Base-by-base conservation (phyloP, 2,888 invertebrate species). In the Dermolepida albohirtum region DNA sequence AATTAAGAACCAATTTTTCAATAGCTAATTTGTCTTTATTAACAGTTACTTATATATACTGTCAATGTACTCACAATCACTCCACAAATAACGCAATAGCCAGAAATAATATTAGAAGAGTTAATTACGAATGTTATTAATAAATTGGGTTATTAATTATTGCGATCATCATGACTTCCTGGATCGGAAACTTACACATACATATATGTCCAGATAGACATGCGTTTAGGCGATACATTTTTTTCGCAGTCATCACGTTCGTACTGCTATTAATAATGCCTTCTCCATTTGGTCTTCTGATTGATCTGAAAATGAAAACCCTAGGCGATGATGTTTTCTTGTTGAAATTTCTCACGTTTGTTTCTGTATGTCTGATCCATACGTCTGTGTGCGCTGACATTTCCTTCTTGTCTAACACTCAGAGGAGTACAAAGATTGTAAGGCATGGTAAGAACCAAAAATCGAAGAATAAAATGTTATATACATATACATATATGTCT, bases 341-440 rank as follows among this genome's bases (percentile, higher is more conserved):
- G 51, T 63, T 67, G 43, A 50, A 67, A 70, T 70, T 71, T 71
- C 71, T 71, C 71, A 70, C 71, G 70, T 71, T 41, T 71, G 63
- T 70, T 71, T 66, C 70, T 67, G 66, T 57, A 66, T 34, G 47
- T 62, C 59, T 39, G 59, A 62, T 62, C 34, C 47, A 47, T 47
- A 22, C 47, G 47, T 59, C 47, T 34, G 59, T 34, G 6, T 34
- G 59, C 47, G 64, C 65, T 57, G 54, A 52, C 70, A 70, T 71
- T 64, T 70, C 71, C 67, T 68, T 70, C n/a, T n/a, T n/a, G n/a
- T n/a, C n/a, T n/a, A n/a, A n/a, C n/a, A n/a, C n/a, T n/a, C n/a
- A n/a, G n/a, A n/a, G n/a, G n/a, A n/a, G n/a, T n/a, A n/a, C n/a
- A n/a, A n/a, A n/a, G n/a, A n/a, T n/a, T n/a, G n/a, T n/a, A n/a